Conservation (phyloP, 2,113 vertebrate species). For the Xiphophorus couchianus region DNA sequence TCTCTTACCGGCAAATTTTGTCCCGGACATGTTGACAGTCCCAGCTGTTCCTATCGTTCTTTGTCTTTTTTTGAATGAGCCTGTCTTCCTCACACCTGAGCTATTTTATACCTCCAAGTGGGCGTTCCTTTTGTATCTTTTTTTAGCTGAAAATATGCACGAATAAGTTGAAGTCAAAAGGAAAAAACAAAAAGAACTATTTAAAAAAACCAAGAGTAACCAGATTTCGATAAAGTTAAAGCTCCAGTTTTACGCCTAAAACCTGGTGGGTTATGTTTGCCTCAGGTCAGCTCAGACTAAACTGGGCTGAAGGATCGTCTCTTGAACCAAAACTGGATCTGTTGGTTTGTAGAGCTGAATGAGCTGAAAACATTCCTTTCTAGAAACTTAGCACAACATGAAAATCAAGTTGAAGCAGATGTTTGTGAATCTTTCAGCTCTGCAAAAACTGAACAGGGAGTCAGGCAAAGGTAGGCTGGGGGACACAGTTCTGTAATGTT, state of each 20-base stretch:
- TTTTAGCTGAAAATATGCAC: not conserved
- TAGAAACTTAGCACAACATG: not conserved
- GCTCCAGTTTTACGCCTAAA: not conserved
- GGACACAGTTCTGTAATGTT: not conserved
- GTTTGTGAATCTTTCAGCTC: not conserved
- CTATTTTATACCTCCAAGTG: not conserved
- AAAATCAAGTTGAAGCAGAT: not conserved
- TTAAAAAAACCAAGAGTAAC: not conserved
- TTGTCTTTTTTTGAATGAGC: not conserved
- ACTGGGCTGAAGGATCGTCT: not conserved
- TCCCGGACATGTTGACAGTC: constrained; percentile 12
- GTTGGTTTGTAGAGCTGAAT: not conserved
- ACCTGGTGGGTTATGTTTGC: not conserved
- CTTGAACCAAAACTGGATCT: not conserved
- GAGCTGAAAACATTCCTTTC: not conserved
- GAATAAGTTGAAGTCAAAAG: not conserved
- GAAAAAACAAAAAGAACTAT: not conserved
- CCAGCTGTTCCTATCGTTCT: no score
- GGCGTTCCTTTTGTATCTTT: constrained; percentile 5
- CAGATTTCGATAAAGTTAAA: not conserved
- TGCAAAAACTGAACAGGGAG: not conserved
- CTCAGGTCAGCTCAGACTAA: not conserved
- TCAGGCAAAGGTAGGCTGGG: not conserved
- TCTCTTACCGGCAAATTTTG: constrained; percentile 21
- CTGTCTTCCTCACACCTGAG: not conserved